These are phyloP conservation scores for Schlechtendalia chinensis DNA, from an alignment of 1,140 invertebrate species.

Conservation along the genomic window DNA sequence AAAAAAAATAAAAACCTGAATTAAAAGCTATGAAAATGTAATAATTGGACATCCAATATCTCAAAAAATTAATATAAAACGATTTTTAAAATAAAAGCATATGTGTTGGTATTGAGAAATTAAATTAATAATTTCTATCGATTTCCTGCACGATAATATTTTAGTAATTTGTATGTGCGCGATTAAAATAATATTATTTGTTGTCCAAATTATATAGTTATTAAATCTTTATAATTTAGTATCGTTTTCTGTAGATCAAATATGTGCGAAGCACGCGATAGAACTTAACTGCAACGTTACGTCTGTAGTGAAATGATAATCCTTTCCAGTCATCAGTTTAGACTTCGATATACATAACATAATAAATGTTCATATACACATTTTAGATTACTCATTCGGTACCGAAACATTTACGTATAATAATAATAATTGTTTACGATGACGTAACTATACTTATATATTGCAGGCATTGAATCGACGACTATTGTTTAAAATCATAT, in stretches of 20 bases:
- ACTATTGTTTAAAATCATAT: conserved; percentile 20
- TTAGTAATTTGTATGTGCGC: no score
- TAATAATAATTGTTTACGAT: not conserved
- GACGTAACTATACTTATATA: not conserved
- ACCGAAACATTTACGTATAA: not conserved
- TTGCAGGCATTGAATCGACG: not conserved
- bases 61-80: no score
- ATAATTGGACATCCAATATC: no score
- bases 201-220: no score
- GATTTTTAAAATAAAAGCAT: no score
- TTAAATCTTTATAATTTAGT: not conserved
- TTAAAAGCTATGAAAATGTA: no score
- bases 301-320: not conserved
- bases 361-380: not conserved
- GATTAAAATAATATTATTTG: no score
- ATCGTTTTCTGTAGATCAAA: not conserved
- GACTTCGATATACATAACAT: not conserved
- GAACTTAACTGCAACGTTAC: not conserved
- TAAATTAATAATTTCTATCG: no score
- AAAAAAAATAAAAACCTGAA: no score
- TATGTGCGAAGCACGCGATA: not conserved
- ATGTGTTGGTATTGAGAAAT: no score
- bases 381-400: conserved; percentile 11
- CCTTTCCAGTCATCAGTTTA: not conserved
- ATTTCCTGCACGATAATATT: no score